These are phyloP conservation scores for Lytechinus pictus DNA, from an alignment of 35 echinoderm and acorn worm genomes.

Conservation along the genomic window DNA sequence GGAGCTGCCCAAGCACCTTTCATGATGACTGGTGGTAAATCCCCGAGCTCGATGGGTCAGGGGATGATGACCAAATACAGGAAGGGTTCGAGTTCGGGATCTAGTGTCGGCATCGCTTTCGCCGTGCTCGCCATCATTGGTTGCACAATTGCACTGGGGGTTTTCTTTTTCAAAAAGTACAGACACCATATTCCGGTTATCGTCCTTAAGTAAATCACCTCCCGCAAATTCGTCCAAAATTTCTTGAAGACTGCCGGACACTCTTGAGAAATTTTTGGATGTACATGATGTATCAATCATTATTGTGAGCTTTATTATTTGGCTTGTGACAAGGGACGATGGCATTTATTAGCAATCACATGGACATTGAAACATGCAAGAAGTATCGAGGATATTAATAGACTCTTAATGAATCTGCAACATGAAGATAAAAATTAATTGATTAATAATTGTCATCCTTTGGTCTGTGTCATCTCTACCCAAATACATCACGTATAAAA, in stretches of 20 bases:
- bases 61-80: neutral
- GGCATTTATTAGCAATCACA: neutral
- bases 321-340: neutral
- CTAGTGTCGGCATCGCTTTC: conserved; percentile 23
- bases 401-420: neutral
- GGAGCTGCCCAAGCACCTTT: neutral
- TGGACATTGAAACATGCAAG: neutral
- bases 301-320: neutral
- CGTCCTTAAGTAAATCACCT: neutral
- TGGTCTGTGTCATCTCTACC: neutral
- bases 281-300: neutral
- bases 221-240: neutral
- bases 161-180: conserved; percentile 23
- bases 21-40: neutral
- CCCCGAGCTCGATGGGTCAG: neutral
- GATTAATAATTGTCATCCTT: neutral
- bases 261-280: neutral
- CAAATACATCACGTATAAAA: neutral
- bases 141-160: neutral
- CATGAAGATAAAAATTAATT: neutral
- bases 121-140: conserved; percentile 29
- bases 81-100: conserved; percentile 13
- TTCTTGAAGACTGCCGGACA: neutral
- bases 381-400: neutral
- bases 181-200: conserved; percentile 25